Evolutionary conservation across 2,797 vertebrate species (phyloP), one percentile per base, ranked within the genome.

Genomic region (Pipistrellus kuhlii): DNA sequence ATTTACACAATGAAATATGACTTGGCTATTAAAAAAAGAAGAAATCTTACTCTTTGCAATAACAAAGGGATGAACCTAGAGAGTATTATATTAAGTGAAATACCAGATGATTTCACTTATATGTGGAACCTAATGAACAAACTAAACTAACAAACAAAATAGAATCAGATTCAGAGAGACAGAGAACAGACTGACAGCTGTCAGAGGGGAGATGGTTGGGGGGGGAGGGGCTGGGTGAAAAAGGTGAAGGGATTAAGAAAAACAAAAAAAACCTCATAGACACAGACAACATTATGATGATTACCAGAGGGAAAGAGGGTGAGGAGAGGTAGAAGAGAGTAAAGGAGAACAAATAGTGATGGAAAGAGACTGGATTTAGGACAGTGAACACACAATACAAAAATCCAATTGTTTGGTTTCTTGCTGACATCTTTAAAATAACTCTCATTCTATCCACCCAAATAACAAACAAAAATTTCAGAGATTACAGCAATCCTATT

Each of bases 361-460:
- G 75, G 51, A 53, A 77, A 12, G 32, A 55, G 51, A 35, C 48
- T 35, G 23, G 48, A 23, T n/a, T 55, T 55, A 6, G 32, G 48
- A 10, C 35, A 11, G n/a, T 35, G 32, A 55, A 55, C 13, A 77
- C 75, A 77, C 11, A 55, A 25, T 46, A 55, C 69, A 77, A 94
- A 84, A 94, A 10, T 71, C 35, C 53, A 94, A 0, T 32, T 64
- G 55, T 57, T 97, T 96, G 93, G 44, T 75, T 89, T 92, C 78
- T 90, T 90, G 76, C 25, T 94, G 44, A 82, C 51, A 18, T 44
- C 73, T 94, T 81, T 92, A 68, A 95, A 88, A 90, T 4, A 55
- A 85, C 88, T 68, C 64, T 30, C 66, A 17, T 80, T 96, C 68
- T 76, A 38, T 17, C 75, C 68, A 94, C 30, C 88, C 30, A 80